phyloP scores from a whole-genome alignment of 2,113 vertebrate species.

The Mionectes macconnelli region DNA sequence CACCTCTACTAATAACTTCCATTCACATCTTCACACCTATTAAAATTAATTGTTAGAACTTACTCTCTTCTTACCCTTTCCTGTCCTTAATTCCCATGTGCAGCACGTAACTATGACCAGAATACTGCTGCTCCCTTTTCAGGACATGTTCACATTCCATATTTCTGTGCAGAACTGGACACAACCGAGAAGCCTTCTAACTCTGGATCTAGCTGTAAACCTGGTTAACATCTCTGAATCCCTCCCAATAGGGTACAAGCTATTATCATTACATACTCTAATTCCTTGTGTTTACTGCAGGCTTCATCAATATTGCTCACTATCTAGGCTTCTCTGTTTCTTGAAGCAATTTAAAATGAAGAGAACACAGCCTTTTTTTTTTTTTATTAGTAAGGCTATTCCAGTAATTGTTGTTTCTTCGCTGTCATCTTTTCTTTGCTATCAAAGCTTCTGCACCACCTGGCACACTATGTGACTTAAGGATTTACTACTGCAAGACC shows the following conservation, averaged over 20 bases:
- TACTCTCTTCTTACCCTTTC: neutral
- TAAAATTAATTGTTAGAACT: neutral
- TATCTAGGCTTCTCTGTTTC: neutral
- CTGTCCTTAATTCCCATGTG: neutral
- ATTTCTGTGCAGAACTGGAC: neutral
- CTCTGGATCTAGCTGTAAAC: neutral
- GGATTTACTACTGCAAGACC: neutral
- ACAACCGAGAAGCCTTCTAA: neutral
- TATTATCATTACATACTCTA: neutral
- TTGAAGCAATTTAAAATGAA: neutral
- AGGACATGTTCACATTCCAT: accelerated
- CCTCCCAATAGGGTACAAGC: neutral
- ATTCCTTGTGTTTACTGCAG: neutral
- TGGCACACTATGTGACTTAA: neutral
- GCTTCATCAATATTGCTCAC: neutral
- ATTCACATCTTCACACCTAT: neutral
- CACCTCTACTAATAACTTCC: neutral
- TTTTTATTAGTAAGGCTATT: neutral
- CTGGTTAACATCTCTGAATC: neutral
- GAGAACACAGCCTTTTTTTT: neutral
- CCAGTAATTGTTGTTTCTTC: neutral
- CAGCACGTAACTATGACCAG: neutral
- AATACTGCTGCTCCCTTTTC: neutral
- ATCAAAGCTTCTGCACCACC: neutral
- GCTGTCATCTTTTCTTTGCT: neutral